These are phyloP conservation scores for Melanaphis sacchari DNA, from an alignment of 1,140 invertebrate genomes.

Conservation along the genomic window DNA sequence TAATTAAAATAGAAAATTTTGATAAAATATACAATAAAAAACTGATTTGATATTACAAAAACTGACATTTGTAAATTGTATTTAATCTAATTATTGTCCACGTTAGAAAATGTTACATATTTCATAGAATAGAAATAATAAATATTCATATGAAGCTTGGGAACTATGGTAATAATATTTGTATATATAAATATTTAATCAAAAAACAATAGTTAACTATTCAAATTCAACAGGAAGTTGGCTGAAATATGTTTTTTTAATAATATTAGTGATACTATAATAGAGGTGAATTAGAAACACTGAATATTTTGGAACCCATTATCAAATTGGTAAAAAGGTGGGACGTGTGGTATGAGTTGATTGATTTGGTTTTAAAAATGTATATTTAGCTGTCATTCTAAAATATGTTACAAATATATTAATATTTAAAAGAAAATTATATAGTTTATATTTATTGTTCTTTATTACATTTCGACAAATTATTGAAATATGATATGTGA, in stretches of 20 bases:
- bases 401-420: background rate
- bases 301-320: background rate
- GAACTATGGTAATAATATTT: background rate
- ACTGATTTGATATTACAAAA: no score
- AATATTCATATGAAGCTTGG: background rate
- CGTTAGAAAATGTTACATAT: background rate
- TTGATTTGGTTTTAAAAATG: no score
- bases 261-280: no score
- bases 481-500: background rate
- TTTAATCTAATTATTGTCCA: background rate
- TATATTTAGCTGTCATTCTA: background rate
- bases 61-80: background rate
- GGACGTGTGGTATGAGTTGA: background rate
- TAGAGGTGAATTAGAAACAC: background rate
- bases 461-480: background rate
- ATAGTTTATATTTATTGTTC: background rate
- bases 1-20: no score
- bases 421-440: background rate
- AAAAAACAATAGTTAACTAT: background rate
- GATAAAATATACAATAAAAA: no score
- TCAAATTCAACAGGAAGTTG: background rate
- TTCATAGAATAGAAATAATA: background rate
- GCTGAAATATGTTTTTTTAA: background rate
- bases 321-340: background rate
- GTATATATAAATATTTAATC: background rate